A percentile compares a stretch with the other conserved stretches of the same genome.
Conservation (phyloP, 2,888 invertebrate species). For the Trachelus stipa region DNA sequence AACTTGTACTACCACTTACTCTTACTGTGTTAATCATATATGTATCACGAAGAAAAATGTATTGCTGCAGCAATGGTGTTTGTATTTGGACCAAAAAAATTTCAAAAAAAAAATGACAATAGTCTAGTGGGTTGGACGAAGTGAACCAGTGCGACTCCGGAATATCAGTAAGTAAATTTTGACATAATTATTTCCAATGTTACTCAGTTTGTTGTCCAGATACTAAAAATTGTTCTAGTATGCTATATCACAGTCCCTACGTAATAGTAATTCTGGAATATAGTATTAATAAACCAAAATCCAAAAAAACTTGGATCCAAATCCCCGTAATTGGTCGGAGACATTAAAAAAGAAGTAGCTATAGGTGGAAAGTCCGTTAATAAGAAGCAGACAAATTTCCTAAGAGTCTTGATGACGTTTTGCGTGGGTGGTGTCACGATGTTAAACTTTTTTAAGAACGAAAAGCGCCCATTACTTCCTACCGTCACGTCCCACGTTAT, state of each 20-base stretch:
- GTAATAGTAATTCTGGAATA: neutral
- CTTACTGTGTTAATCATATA: neutral
- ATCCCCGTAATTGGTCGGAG: neutral
- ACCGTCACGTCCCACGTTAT: neutral
- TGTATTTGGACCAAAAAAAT: neutral
- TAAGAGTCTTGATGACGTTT: neutral
- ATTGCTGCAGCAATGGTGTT: neutral
- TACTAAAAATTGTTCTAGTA: neutral
- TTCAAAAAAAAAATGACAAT: neutral
- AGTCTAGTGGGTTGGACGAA: neutral
- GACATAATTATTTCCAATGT: neutral
- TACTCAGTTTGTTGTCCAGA: neutral
- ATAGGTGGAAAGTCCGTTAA: neutral
- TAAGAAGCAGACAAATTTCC: neutral
- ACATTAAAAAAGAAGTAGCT: neutral
- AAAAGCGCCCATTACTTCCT: neutral
- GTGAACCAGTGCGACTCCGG: too few relatives aligned
- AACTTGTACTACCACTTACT: neutral
- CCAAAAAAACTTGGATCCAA: neutral
- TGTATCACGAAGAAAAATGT: neutral
- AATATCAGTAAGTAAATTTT: too few relatives aligned
- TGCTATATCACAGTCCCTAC: neutral
- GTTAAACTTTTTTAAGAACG: neutral
- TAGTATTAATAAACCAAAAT: neutral
- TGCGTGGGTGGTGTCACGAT: neutral